A percentile compares a stretch with the other conserved stretches of the same genome.
Evolutionary conservation across 2,113 vertebrate species (phyloP).

Genomic region (Myxocyprinus asiaticus): DNA sequence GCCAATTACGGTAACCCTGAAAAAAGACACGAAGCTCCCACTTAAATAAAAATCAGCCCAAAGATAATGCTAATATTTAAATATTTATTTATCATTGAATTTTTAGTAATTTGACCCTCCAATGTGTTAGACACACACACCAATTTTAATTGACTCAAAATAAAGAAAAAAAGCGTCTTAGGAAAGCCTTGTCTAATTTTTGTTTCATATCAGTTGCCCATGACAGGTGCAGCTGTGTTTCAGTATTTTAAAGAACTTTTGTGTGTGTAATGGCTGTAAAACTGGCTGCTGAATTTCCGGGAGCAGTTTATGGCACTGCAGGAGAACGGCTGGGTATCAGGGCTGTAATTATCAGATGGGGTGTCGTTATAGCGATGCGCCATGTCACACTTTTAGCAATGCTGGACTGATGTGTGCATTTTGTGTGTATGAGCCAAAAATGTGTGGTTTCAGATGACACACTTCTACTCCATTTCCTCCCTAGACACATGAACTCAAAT

Average conservation of each 20-base stretch:
- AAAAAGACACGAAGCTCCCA: too few relatives aligned
- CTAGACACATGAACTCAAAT: neutral
- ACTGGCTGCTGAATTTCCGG: constrained; percentile 1
- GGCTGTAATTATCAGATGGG: neutral
- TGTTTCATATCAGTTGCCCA: neutral
- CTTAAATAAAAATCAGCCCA: too few relatives aligned
- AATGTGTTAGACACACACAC: too few relatives aligned
- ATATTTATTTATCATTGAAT: too few relatives aligned
- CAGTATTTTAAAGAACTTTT: too few relatives aligned
- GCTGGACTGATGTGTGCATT: neutral
- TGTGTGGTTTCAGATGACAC: neutral
- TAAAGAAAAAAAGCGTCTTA: too few relatives aligned
- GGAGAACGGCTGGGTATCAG: neutral
- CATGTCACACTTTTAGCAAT: constrained; percentile 16
- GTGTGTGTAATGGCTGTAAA: constrained; percentile 20
- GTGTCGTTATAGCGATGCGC: neutral
- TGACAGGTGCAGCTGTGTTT: constrained; percentile 4
- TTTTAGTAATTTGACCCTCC: too few relatives aligned
- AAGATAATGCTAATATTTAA: too few relatives aligned
- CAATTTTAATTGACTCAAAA: too few relatives aligned
- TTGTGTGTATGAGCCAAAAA: neutral
- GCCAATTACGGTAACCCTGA: too few relatives aligned
- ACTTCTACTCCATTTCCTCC: neutral
- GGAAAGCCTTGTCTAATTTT: neutral
- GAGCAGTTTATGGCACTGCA: constrained; percentile 9